phyloP scores from a whole-genome alignment of 2,888 invertebrate genomes.

The Leptothorax acervorum region DNA sequence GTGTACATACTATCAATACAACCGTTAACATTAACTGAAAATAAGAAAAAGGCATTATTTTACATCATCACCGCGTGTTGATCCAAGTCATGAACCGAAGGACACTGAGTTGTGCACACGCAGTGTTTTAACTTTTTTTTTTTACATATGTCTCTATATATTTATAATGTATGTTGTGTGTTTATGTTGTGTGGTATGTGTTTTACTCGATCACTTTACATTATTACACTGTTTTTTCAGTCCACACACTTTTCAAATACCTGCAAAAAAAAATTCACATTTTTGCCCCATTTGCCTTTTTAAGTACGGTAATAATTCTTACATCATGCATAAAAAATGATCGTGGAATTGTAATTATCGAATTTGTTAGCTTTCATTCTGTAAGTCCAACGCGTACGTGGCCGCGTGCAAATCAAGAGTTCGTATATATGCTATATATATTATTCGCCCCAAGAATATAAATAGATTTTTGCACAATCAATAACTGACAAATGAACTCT shows the following conservation, averaged over 20 bases:
- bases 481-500: slow-evolving; percentile 15
- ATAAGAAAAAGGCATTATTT: slow-evolving; percentile 75
- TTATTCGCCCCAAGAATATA: neutral
- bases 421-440: neutral
- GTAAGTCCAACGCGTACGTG: neutral
- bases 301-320: neutral
- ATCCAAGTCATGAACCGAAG: slow-evolving; percentile 82
- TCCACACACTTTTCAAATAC: slow-evolving; percentile 82
- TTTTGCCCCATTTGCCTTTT: slow-evolving; percentile 23
- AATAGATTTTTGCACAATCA: slow-evolving; percentile 29
- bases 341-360: neutral
- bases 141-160: slow-evolving; percentile 54
- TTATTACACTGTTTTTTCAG: slow-evolving; percentile 80
- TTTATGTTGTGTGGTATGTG: slow-evolving; percentile 73
- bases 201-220: slow-evolving; percentile 81
- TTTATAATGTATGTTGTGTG: slow-evolving; percentile 69
- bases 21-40: slow-evolving; percentile 77
- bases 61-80: slow-evolving; percentile 74
- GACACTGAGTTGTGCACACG: slow-evolving; percentile 76
- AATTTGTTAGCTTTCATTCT: neutral
- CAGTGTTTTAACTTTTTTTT: slow-evolving; percentile 67
- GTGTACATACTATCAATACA: slow-evolving; percentile 72
- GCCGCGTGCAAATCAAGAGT: neutral
- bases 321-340: neutral
- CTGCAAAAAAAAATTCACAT: slow-evolving; percentile 71